phyloP scores from a whole-genome alignment of 2,888 invertebrate genomes.

The Tinea trinotella region DNA sequence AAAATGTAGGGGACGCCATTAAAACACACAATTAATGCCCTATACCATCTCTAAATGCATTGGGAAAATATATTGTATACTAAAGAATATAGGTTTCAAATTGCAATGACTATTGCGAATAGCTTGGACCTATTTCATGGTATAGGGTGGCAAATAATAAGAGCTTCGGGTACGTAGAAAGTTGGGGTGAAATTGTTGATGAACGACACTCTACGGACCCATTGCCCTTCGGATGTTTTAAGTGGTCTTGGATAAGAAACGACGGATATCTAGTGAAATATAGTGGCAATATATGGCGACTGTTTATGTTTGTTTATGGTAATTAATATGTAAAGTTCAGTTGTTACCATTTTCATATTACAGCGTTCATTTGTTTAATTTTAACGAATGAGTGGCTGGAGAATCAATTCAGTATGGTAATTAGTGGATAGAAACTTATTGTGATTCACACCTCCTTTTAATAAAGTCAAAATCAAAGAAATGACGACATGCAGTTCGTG shows the following conservation, averaged over 20 bases:
- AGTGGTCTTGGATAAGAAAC: conserved; percentile 68
- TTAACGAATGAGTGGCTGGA: conserved; percentile 21
- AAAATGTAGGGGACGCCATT: conserved; percentile 45
- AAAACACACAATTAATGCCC: conserved; percentile 63
- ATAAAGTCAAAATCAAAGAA: too few relatives aligned
- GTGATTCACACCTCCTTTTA: too few relatives aligned
- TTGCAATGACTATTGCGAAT: conserved; percentile 26
- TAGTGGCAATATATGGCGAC: conserved; percentile 31
- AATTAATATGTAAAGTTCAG: conserved; percentile 24
- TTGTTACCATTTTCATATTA: conserved; percentile 25
- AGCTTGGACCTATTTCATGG: conserved; percentile 67
- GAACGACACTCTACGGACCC: conserved; percentile 70
- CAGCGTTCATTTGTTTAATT: conserved; percentile 21
- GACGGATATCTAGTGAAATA: conserved; percentile 66
- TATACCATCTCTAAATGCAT: conserved; percentile 46
- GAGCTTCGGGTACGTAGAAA: conserved; percentile 64
- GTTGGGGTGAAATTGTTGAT: conserved; percentile 64
- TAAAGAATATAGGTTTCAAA: conserved; percentile 27
- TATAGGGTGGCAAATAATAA: conserved; percentile 65
- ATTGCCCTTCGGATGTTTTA: conserved; percentile 71
- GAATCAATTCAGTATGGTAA: conserved; percentile 4
- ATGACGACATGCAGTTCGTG: too few relatives aligned
- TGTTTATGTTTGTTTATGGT: conserved; percentile 26
- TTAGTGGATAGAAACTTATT: neutral
- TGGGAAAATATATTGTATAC: conserved; percentile 30